Evolutionary conservation across 64 coral and sea anemone genomes (phyloP).

Genomic region (Montipora capricornis): DNA sequence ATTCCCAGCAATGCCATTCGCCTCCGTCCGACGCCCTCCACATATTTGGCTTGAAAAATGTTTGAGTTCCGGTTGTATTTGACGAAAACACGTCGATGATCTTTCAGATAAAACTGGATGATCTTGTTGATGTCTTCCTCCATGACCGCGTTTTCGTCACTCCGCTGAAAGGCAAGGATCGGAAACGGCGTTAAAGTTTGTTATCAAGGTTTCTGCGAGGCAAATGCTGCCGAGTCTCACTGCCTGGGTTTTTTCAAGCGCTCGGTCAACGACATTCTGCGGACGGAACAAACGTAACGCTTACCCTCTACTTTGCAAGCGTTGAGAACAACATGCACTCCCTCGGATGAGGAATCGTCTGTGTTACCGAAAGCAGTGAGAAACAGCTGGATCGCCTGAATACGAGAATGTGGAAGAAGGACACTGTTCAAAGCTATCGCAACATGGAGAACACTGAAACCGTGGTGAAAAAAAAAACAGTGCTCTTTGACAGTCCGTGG

Average conservation of each 20-base stretch:
- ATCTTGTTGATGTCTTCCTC: conserved; percentile 86
- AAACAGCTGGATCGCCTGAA: neutral
- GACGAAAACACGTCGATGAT: conserved; percentile 89
- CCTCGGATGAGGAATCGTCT: neutral
- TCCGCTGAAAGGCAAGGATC: conserved; percentile 60
- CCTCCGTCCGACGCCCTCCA: conserved; percentile 65
- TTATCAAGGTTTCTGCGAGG: neutral
- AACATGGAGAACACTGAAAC: neutral
- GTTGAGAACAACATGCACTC: too few relatives aligned
- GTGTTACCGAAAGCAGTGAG: neutral
- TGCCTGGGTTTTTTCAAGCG: neutral
- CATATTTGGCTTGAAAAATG: conserved; percentile 50
- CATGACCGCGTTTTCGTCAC: conserved; percentile 57
- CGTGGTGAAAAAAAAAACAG: neutral
- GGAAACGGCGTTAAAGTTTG: neutral
- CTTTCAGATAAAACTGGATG: conserved; percentile 84
- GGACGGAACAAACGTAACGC: too few relatives aligned
- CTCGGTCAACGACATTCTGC: too few relatives aligned
- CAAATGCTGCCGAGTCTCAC: neutral
- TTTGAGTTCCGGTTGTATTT: conserved; percentile 78
- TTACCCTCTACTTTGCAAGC: too few relatives aligned
- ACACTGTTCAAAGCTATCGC: neutral
- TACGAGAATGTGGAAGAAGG: neutral
- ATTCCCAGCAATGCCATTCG: conserved; percentile 81
- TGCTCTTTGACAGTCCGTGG: too few relatives aligned